These are phyloP conservation scores for Sebastes kiyomatsui DNA, from an alignment of 2,797 vertebrate genomes.

Conservation along the genomic window DNA sequence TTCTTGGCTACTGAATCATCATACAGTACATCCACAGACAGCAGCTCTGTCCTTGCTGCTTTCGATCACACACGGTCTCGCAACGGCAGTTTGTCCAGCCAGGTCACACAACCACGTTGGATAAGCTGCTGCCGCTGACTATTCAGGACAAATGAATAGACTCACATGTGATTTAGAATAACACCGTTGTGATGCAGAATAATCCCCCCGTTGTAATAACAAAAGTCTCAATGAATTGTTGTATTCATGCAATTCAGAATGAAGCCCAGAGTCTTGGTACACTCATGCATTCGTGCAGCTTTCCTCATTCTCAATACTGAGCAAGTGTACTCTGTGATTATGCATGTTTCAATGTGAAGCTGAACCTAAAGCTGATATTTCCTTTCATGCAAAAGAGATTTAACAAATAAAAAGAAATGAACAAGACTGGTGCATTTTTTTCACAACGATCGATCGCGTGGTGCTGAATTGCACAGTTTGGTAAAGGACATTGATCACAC, in stretches of 20 bases:
- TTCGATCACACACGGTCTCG: conserved; percentile 7
- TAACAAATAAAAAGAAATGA: background rate
- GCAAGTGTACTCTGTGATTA: background rate
- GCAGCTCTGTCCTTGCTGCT: background rate
- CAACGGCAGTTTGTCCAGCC: background rate
- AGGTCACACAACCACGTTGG: conserved; percentile 13
- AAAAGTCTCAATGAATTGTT: background rate
- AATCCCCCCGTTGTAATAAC: conserved; percentile 34
- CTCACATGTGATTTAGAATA: conserved; percentile 42
- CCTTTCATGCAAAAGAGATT: background rate
- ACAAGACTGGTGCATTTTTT: background rate
- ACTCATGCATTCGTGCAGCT: background rate
- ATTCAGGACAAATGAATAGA: conserved; percentile 34
- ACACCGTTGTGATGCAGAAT: conserved; percentile 28
- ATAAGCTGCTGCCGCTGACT: conserved; percentile 29
- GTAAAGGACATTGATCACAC: background rate
- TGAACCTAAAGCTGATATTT: background rate
- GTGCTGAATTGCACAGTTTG: background rate
- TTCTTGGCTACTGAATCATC: background rate
- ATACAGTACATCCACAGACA: background rate
- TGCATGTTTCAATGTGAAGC: background rate
- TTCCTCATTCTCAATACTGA: background rate
- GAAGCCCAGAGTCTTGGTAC: background rate
- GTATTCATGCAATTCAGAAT: background rate
- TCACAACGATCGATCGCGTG: background rate